Base-by-base conservation (phyloP, 1,140 invertebrate species). In the Mizuhopecten yessoensis region DNA sequence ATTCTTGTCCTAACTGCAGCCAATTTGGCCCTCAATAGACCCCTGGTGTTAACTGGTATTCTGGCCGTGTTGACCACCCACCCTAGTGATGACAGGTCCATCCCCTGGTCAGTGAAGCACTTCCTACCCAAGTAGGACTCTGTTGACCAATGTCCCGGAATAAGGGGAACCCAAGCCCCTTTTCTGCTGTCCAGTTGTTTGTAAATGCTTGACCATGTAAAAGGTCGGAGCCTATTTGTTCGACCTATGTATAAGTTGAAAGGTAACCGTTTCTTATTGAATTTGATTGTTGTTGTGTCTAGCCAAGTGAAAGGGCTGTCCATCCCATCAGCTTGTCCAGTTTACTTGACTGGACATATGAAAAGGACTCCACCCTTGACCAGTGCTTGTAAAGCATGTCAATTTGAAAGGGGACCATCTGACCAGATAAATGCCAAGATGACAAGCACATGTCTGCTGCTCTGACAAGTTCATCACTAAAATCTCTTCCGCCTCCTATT, bases 251-350 rank as follows among this genome's bases (percentile, higher is more conserved):
- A 75, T 23, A 75, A 29, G 2, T 29, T n/a, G 57, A 75, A 75
- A 75, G 23, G 23, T 9, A n/a, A 29, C 57, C n/a, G n/a, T 29
- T 75, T 75, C 23, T n/a, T 29, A 7, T 45, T 9, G 9, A 45
- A 45, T 45, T 13, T 20, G 17, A 45, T 45, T 75, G 57, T 75
- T 75, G 57, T 75, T 75, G 57, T 75, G 57, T 29, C 57, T 29
- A 75, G n/a, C 57, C 57, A 75, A 75, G 57, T 75, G 57, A 75
- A 75, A 75, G 57, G 57, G 57, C 45, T 75, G n/a, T 75, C 57
- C 57, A 75, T 75, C 57, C 57, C 57, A 75, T 75, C 17, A 7
- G 57, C 57, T 75, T 75, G 57, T 75, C 57, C n/a, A 75, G 57
- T 75, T 75, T 29, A 75, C 9, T 75, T 29, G 5, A 75, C 1